Conservation (phyloP, 2,797 vertebrate species). For the Lepilemur ruficaudatus region DNA sequence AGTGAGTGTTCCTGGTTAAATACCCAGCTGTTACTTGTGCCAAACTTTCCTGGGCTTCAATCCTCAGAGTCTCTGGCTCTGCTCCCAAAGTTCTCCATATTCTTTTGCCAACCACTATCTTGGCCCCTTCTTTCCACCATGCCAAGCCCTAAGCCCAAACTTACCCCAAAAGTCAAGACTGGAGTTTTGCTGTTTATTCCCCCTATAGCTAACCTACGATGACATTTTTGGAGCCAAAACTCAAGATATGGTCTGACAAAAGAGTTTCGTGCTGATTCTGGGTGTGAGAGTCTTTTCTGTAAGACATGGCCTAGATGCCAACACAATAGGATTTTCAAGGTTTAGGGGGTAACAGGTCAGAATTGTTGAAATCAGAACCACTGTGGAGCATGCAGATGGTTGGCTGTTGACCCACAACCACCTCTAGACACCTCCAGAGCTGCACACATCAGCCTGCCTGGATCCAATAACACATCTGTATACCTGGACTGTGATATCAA, state of each 20-base stretch:
- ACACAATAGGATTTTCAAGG: conserved; percentile 47
- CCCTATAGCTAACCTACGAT: conserved; percentile 24
- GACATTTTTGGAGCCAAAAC: conserved; percentile 46
- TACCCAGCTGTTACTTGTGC: conserved; percentile 50
- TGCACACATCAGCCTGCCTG: background rate
- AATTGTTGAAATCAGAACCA: background rate
- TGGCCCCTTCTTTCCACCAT: conserved; percentile 11
- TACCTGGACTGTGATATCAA: background rate
- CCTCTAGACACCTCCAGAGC: background rate
- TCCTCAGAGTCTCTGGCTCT: conserved; percentile 63
- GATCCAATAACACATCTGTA: background rate
- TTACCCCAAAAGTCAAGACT: conserved; percentile 45
- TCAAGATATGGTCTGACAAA: conserved; percentile 49
- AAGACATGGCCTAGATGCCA: background rate
- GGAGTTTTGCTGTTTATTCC: background rate
- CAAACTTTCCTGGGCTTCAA: conserved; percentile 67
- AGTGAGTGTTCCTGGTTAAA: conserved; percentile 71
- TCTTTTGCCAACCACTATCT: conserved; percentile 62
- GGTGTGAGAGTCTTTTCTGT: conserved; percentile 26
- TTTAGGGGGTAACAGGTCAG: background rate
- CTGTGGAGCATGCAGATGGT: background rate
- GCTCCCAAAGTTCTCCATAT: conserved; percentile 53
- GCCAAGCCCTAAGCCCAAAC: conserved; percentile 30
- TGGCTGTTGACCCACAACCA: background rate
- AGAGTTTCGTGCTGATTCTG: conserved; percentile 8